Base-by-base conservation (phyloP, 2,888 invertebrate genomes). In the Mythimna albipuncta region DNA sequence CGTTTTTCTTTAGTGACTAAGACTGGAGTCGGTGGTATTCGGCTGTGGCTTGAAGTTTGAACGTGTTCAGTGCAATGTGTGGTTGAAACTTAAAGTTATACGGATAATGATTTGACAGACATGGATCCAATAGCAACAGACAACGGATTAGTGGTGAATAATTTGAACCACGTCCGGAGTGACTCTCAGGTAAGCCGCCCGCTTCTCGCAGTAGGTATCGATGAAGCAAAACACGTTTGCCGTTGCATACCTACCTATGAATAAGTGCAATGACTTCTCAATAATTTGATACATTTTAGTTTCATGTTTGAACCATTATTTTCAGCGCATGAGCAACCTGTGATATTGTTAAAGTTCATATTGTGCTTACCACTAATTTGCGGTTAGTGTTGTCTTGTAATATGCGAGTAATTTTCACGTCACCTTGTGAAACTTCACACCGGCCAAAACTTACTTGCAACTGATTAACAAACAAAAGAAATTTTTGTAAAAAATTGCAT, bases 51-150 rank as follows among this genome's bases (percentile, higher is more conserved):
- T 64, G 82, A 81, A 87, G 87, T 89, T 87, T 83, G 76, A 86
- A 86, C 87, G 83, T 83, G 84, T 85, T 79, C 82, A 88, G 89
- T 90, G 92, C 87, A 87, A 90, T 91, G 92, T 93, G 91, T 83
- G 61, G 79, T 72, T 85, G 68, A 81, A 85, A 76, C 79, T 79
- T 79, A 66, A 70, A 62, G 72, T 79, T 75, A 76, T 72, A 78
- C 90, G 93, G 93, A 95, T 93, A 88, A 95, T 94, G 95, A 89
- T 86, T 89, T 85, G 89, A 88, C 87, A 90, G 88, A 88, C 84
- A 96, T 96, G 96, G 96, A 96, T 94, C 93, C 94, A 87, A 94
- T 94, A 93, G 91, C 93, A 86, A 86, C 94, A 89, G 96, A 96
- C 90, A 95, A 93, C 93, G 96, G 95, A 89, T 91, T 95, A 89